These are phyloP conservation scores for Lamprologus lemairii DNA, from an alignment of 2,113 vertebrate species.

Conservation along the genomic window DNA sequence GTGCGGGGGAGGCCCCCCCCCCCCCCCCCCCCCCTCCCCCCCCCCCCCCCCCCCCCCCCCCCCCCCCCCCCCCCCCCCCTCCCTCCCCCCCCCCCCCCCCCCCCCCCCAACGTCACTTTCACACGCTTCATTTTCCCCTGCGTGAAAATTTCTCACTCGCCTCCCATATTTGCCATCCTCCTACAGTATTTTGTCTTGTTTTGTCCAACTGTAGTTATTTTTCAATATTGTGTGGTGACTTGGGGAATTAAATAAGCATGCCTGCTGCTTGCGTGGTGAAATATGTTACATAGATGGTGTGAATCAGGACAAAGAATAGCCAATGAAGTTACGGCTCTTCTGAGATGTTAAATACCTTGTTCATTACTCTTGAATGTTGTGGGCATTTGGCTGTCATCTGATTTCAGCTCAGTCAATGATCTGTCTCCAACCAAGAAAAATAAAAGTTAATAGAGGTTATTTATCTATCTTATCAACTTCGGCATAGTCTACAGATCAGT, in stretches of 20 bases:
- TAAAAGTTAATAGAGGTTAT: neutral
- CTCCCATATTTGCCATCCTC: constrained; percentile 1
- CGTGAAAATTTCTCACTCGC: neutral
- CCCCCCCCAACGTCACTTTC: neutral
- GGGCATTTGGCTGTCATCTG: neutral
- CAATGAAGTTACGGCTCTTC: neutral
- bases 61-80: too few relatives aligned
- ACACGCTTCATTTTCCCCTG: neutral
- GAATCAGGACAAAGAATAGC: neutral
- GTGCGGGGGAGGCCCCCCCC: too few relatives aligned
- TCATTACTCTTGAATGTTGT: neutral
- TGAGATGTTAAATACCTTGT: neutral
- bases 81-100: too few relatives aligned
- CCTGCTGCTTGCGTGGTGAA: neutral
- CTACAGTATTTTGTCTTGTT: constrained; percentile 10
- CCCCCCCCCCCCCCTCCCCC: too few relatives aligned
- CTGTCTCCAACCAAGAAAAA: neutral
- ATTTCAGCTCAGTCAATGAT: neutral
- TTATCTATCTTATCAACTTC: neutral
- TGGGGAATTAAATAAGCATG: neutral
- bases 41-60: too few relatives aligned
- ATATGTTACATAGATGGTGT: neutral
- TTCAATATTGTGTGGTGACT: neutral
- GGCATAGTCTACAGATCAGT: neutral
- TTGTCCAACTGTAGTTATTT: constrained; percentile 8